phyloP scores from a whole-genome alignment of 1,140 invertebrate species.

The Aphidius gifuensis region DNA sequence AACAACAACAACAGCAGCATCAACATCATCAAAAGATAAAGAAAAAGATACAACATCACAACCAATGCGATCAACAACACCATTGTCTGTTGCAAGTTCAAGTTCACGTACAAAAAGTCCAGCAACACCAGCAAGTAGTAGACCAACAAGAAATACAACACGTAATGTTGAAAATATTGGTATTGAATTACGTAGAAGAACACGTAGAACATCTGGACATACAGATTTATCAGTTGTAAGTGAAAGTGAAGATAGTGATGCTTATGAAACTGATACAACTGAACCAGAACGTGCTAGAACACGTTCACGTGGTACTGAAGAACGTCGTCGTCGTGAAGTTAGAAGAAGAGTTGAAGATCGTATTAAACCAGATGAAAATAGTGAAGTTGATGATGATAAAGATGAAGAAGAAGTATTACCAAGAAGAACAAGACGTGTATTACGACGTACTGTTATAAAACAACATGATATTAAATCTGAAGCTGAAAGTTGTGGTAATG shows the following conservation, averaged over 20 bases:
- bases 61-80: slow-evolving; percentile 61
- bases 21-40: slow-evolving; percentile 28
- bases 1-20: too few species aligned
- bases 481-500: slow-evolving; percentile 17
- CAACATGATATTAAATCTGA: slow-evolving; percentile 44
- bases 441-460: slow-evolving; percentile 42
- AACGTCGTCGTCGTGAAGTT: slow-evolving; percentile 46
- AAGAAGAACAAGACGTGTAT: slow-evolving; percentile 36
- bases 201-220: slow-evolving; percentile 50
- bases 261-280: slow-evolving; percentile 48
- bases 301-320: slow-evolving; percentile 40
- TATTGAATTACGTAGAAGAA: slow-evolving; percentile 45
- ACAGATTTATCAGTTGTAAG: slow-evolving; percentile 46
- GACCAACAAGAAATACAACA: slow-evolving; percentile 38
- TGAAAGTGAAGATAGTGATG: slow-evolving; percentile 54
- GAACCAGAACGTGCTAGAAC: slow-evolving; percentile 40
- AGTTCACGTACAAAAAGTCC: slow-evolving; percentile 66
- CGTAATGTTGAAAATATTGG: slow-evolving; percentile 37
- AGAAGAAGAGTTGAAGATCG: slow-evolving; percentile 47
- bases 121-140: slow-evolving; percentile 53
- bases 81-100: slow-evolving; percentile 59
- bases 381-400: slow-evolving; percentile 49
- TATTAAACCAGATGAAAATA: slow-evolving; percentile 51
- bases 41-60: slow-evolving; percentile 46
- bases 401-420: slow-evolving; percentile 43